Percentiles rank a stretch among this genome's conserved stretches.
These are phyloP conservation scores for Pogoniulus pusillus DNA, from an alignment of 2,797 vertebrate genomes.

Conservation along the genomic window DNA sequence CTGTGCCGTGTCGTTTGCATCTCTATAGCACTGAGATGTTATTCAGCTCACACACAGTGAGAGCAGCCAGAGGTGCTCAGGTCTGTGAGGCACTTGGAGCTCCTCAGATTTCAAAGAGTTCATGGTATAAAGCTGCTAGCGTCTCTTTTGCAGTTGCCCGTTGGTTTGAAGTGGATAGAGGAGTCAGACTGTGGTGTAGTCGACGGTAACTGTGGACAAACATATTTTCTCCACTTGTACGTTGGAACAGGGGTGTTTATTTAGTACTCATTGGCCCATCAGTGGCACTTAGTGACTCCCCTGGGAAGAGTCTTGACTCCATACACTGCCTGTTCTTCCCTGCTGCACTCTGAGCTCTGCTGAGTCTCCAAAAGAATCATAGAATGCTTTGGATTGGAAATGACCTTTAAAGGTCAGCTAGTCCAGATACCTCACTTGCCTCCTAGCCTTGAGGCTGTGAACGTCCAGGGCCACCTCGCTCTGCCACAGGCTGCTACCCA, in stretches of 20 bases:
- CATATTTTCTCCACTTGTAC: fast-evolving
- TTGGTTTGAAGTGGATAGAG: background rate
- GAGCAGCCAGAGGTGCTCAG: background rate
- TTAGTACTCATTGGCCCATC: background rate
- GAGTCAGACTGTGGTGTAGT: background rate
- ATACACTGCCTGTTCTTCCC: background rate
- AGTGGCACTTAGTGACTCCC: fast-evolving
- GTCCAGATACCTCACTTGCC: background rate
- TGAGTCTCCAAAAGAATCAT: background rate
- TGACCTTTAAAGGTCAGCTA: background rate
- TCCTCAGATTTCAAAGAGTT: background rate
- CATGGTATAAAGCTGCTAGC: fast-evolving
- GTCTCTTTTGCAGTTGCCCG: background rate
- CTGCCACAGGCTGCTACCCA: background rate
- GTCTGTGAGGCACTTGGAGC: background rate
- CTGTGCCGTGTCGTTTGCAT: fast-evolving
- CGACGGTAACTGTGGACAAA: background rate
- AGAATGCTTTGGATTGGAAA: background rate
- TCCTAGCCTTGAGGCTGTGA: fast-evolving
- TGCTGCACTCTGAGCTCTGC: fast-evolving
- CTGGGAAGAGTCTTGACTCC: background rate
- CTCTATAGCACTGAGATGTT: background rate
- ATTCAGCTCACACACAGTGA: fast-evolving
- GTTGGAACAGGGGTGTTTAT: background rate
- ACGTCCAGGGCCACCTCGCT: background rate